phyloP scores from a whole-genome alignment of 2,113 vertebrate genomes.

The Rhineura floridana region DNA sequence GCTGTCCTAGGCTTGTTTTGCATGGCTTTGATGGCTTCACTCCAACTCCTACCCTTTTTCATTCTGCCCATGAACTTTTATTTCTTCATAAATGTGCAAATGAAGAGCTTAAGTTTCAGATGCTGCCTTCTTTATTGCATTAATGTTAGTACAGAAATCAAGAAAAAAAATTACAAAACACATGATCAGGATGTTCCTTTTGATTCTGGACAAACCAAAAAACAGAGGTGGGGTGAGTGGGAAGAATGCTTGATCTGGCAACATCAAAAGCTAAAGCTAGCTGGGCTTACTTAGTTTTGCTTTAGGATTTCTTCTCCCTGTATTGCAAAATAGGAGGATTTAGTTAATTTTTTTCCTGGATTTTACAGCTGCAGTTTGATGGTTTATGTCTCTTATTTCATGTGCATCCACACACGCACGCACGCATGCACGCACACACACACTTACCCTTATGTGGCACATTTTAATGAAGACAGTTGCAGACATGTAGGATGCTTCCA shows the following conservation, averaged over 20 bases:
- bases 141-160: slow-evolving; percentile 72
- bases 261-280: slow-evolving; percentile 74
- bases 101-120: slow-evolving; percentile 65
- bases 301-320: slow-evolving; percentile 60
- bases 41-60: slow-evolving; percentile 32
- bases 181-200: slow-evolving; percentile 72
- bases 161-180: slow-evolving; percentile 67
- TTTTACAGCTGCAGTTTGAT: slow-evolving; percentile 62
- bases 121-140: slow-evolving; percentile 71
- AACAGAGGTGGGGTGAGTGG: neutral
- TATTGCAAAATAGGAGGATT: slow-evolving; percentile 63
- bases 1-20: slow-evolving; percentile 12
- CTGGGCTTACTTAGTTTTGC: slow-evolving; percentile 61
- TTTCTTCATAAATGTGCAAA: slow-evolving; percentile 39
- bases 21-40: neutral
- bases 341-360: slow-evolving; percentile 56
- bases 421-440: slow-evolving; percentile 20
- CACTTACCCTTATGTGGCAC: slow-evolving; percentile 60
- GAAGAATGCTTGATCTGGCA: slow-evolving; percentile 64
- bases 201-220: slow-evolving; percentile 69
- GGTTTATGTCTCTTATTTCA: slow-evolving; percentile 60
- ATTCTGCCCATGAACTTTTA: slow-evolving; percentile 52
- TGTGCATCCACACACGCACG: slow-evolving; percentile 57
- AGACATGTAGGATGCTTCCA: neutral
- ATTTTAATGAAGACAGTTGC: slow-evolving; percentile 53